A percentile compares a stretch with the other conserved stretches of the same genome.
phyloP scores from a whole-genome alignment of 1,140 invertebrate species.

The Pseudoatta argentina region DNA sequence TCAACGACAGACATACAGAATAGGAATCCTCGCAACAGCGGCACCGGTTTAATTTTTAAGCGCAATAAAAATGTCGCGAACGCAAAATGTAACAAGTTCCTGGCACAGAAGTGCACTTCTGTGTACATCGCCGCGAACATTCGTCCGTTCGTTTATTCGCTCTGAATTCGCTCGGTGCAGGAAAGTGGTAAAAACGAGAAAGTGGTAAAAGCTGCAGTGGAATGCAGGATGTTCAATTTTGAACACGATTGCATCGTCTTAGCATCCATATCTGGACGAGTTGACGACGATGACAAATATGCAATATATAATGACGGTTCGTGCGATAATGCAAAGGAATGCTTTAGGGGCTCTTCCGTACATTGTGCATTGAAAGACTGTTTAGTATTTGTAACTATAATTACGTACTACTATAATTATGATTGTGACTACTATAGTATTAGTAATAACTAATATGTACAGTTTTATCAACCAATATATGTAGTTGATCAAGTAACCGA shows the following conservation, averaged over 20 bases:
- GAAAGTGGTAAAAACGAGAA: conserved; percentile 64
- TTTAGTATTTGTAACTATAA: too few species aligned
- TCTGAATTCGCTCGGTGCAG: conserved; percentile 40
- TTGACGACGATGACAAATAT: conserved; percentile 2
- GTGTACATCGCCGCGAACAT: conserved; percentile 28
- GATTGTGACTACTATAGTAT: too few species aligned
- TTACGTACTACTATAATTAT: too few species aligned
- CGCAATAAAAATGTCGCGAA: conserved; percentile 45
- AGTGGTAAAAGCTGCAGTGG: conserved; percentile 69
- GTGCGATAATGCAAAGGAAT: background rate
- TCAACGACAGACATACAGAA: background rate
- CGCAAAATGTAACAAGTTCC: conserved; percentile 64
- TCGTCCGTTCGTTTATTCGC: background rate
- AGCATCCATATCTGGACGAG: background rate
- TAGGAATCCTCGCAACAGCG: conserved; percentile 19
- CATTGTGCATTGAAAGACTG: too few species aligned
- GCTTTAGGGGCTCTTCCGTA: too few species aligned
- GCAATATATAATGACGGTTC: background rate
- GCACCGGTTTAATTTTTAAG: conserved; percentile 10
- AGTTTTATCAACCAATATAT: too few species aligned
- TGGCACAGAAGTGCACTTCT: conserved; percentile 45
- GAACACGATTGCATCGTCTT: conserved; percentile 62
- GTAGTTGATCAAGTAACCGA: too few species aligned
- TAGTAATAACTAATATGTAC: too few species aligned
- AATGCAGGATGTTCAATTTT: conserved; percentile 57